phyloP scores from a whole-genome alignment of 2,888 invertebrate genomes.

The Hypolimnas misippus region DNA sequence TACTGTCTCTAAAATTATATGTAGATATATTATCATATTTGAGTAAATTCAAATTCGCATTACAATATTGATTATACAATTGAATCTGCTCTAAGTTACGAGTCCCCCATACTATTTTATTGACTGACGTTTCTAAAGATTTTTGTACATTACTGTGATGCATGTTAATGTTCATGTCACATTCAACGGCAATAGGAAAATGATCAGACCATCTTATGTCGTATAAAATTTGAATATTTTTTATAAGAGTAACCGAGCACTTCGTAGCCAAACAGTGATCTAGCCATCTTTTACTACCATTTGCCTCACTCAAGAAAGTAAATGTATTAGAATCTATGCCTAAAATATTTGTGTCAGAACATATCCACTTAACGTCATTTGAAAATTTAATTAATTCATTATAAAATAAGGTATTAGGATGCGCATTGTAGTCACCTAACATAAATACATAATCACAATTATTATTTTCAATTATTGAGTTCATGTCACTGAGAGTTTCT shows the following conservation, averaged over 20 bases:
- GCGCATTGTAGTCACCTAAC: too few relatives aligned
- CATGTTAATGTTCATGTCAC: background rate
- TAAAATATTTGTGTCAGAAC: background rate
- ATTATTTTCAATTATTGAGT: too few relatives aligned
- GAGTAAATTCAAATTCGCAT: background rate
- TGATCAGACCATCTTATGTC: background rate
- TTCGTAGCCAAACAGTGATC: background rate
- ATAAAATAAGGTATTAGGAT: background rate
- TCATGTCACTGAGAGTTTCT: too few relatives aligned
- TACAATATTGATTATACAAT: background rate
- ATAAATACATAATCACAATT: too few relatives aligned
- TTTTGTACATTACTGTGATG: background rate
- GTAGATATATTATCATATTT: background rate
- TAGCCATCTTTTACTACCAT: background rate
- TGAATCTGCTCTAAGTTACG: background rate
- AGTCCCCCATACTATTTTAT: background rate
- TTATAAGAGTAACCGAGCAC: background rate
- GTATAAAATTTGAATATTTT: background rate
- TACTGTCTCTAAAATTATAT: background rate
- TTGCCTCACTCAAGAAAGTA: background rate
- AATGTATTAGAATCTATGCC: background rate
- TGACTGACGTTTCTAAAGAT: background rate
- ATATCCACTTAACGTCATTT: background rate
- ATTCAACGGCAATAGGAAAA: background rate
- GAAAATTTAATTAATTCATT: background rate